Evolutionary conservation across 2,113 vertebrate species (phyloP), one percentile per base, ranked within the genome.

Genomic region (Crotalus tigris): DNA sequence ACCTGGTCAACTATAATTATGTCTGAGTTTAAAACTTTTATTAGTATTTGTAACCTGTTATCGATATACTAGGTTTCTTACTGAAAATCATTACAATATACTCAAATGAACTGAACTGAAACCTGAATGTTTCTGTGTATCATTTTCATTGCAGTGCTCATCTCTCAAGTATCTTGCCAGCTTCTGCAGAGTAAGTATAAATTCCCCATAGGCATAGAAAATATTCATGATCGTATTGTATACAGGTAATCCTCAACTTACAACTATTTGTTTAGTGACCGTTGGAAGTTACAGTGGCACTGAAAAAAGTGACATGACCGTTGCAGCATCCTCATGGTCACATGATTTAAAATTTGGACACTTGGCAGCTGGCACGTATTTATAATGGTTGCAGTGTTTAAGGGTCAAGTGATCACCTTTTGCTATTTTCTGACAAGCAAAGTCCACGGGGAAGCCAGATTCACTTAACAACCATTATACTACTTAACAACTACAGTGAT

Each of bases 131-230:
- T 19, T 44, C 33, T 44, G 33, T 69, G 5, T n/a, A 69, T 33
- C 29, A 7, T 69, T 85, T 98, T 95, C 94, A 92, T 98, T 98
- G 92, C 98, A 99, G 99, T 97, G 98, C 98, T 96, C 98, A 98
- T 96, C 97, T 98, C 96, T 98, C 99, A 98, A 98, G 98, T 98
- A 98, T 98, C 96, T 97, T 99, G 97, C 99, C 99, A 94, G 98
- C 98, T 96, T 98, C 99, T 98, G 98, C 98, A 94, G 98, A 99
- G 99, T 99, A 98, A 99, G 99, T 98, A 95, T 46, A 85, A 93
- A 64, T 86, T 90, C 46, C 44, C 51, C 24, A 39, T 33, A 53
- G 44, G 64, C 5, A 29, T 90, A 51, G 26, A 58, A 90, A 61
- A 12, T 61, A 86, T 33, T 90, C 3, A 17, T 87, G n/a, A 87